Evolutionary conservation across 1,140 invertebrate species (phyloP), one percentile per base, ranked within the genome.

Genomic region (Conus betulinus): DNA sequence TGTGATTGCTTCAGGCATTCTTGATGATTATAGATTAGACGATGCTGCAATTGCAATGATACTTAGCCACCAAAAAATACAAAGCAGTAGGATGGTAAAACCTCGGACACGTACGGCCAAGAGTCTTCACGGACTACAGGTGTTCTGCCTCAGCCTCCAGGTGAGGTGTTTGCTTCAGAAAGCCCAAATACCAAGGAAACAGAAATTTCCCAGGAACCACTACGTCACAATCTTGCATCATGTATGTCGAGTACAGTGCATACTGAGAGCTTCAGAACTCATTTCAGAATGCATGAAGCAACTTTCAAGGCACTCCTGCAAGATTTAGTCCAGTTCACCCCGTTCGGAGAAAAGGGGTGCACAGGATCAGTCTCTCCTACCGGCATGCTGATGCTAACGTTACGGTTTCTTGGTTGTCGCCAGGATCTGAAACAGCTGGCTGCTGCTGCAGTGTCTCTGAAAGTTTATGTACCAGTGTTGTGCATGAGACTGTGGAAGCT

Each of bases 1-100:
- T 6, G n/a, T 89, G 6, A 27, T 89, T n/a, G 71, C 81, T 23
- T 89, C 89, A 63, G 89, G 86, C 17, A 79, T 89, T 78, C 84
- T 89, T 39, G 67, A 82, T 57, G 89, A 89, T 57, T 52, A 84
- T 25, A 23, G 60, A n/a, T 39, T 85, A n/a, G 81, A 78, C 63
- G 89, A 89, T 60, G 86, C 67, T 1, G 85, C 71, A 7, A 67
- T 79, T 20, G 88, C 88, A 7, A 63, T 89, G 76, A 74, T 88
- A 71, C 60, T 88, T 15, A 71, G 83, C 55, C 57, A 87, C 74
- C n/a, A 55, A 87, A 81, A 87, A n/a, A 53, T 6, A 53, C 53
- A 27, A 0, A 60, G 8, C 7, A 83, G 13, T 20, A 2, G 7
- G 11, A 5, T 27, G 17, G 53, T 27, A 10, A 53, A 83, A 0